A percentile compares a stretch with the other conserved stretches of the same genome.
Evolutionary conservation across 2,797 vertebrate species (phyloP).

Genomic region (Myripristis murdjan): DNA sequence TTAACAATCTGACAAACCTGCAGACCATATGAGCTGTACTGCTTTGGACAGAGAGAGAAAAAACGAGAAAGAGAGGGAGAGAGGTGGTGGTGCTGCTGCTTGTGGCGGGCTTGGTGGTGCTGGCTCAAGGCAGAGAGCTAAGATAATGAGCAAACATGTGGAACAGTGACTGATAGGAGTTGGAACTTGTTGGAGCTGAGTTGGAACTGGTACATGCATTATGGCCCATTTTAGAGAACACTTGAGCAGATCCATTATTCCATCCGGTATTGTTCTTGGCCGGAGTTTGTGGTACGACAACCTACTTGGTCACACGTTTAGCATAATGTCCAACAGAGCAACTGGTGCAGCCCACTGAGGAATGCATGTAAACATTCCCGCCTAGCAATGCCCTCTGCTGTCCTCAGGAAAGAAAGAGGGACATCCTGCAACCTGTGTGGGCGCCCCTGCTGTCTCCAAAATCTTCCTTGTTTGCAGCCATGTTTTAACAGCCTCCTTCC

Average conservation of each 20-base stretch:
- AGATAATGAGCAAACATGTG: conserved; percentile 3
- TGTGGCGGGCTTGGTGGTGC: conserved; percentile 8
- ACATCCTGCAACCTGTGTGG: conserved; percentile 79
- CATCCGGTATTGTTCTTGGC: conserved; percentile 27
- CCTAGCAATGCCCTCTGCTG: conserved; percentile 38
- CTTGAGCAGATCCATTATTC: conserved; percentile 24
- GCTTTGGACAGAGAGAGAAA: conserved; percentile 19
- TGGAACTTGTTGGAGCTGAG: too few relatives aligned
- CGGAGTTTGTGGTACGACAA: conserved; percentile 11
- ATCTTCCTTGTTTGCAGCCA: conserved; percentile 67
- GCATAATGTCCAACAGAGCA: conserved; percentile 41
- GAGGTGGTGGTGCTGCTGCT: background rate
- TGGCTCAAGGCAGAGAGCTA: background rate
- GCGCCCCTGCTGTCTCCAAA: conserved; percentile 60
- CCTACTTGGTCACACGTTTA: conserved; percentile 39
- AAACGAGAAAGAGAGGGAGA: background rate
- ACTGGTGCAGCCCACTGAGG: conserved; percentile 55
- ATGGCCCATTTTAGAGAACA: conserved; percentile 17
- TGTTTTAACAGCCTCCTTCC: conserved; percentile 73
- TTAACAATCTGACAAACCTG: conserved; percentile 77
- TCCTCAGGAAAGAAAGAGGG: conserved; percentile 57
- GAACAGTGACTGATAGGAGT: conserved; percentile 2
- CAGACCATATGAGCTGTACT: conserved; percentile 74
- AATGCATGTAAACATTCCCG: conserved; percentile 66
- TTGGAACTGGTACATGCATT: conserved; percentile 3